Evolutionary conservation across 92 coral and sea anemone species (phyloP), one percentile per base, ranked within the genome.

Genomic region (Plumapathes pennacea): DNA sequence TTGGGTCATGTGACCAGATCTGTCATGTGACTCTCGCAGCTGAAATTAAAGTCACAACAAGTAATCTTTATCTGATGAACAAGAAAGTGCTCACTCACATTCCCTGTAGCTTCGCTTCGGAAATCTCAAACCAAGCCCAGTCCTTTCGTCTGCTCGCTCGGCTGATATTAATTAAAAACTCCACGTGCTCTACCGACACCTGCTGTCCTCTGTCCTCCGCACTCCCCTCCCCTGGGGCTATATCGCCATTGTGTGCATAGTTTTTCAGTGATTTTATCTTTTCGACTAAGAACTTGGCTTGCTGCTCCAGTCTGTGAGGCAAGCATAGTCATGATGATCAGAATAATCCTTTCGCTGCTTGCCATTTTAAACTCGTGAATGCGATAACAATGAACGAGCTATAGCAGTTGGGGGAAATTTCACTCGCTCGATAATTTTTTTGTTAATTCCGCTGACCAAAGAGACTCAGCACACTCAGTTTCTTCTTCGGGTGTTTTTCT

Each of bases 71-170:
- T n/a, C n/a, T 8, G 20, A 18, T 10, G 10, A 17, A 48, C 0
- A 19, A 19, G 6, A 9, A 14, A 27, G 14, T 25, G 10, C 34
- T 14, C n/a, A 82, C 96, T 77, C 74, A 87, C 96, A 87, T 50
- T 41, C 61, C 51, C 38, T 74, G 76, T 17, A 87, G 80, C 40
- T 87, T 89, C 6, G 80, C 65, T 54, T 87, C 96, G 18, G 96
- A 81, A 38, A 87, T 72, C 51, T 87, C 96, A 68, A 87, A 87
- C 96, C 96, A 87, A 43, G 96, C 96, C 96, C 96, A 87, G 90
- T 87, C 96, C 32, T 54, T 87, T 36, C 85, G 89, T 57, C 96
- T 57, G 1, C 83, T 87, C n/a, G 96, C 96, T 22, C 96, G 96
- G 63, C 96, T 87, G 89, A 87, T 82, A 55, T 82, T 87, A 55